Evolutionary conservation across 1,140 invertebrate genomes (phyloP).

Genomic region (Monomorium pharaonis): DNA sequence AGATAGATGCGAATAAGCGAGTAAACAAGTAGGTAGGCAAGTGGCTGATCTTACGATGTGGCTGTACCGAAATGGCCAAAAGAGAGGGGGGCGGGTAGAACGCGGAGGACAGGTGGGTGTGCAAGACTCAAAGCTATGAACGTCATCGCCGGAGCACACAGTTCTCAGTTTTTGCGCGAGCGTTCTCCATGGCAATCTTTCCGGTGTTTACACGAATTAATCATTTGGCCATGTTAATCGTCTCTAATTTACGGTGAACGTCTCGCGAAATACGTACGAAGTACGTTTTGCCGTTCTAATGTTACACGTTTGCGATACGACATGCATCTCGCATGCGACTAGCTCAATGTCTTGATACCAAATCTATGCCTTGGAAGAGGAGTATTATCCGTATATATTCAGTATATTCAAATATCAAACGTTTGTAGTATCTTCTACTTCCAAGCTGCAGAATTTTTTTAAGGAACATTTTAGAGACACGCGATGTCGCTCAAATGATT

Average conservation of each 20-base stretch:
- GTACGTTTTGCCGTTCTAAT: neutral
- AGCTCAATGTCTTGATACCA: slow-evolving; percentile 17
- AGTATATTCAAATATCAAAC: slow-evolving; percentile 21
- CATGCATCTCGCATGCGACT: neutral
- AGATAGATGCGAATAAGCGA: slow-evolving; percentile 43
- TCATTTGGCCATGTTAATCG: neutral
- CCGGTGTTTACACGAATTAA: neutral
- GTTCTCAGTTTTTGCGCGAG: neutral
- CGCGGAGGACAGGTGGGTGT: neutral
- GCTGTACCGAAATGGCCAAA: neutral
- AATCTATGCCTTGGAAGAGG: slow-evolving; percentile 16
- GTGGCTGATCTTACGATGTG: neutral
- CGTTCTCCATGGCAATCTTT: neutral
- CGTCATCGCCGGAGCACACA: neutral
- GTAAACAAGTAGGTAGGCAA: slow-evolving; percentile 45
- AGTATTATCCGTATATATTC: no score
- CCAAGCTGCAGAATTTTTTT: slow-evolving; percentile 17
- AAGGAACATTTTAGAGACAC: neutral
- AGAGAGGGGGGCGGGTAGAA: neutral
- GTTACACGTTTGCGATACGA: no score
- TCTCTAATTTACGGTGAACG: neutral
- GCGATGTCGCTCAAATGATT: slow-evolving; percentile 15
- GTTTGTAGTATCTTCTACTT: slow-evolving; percentile 7
- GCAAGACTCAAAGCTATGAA: slow-evolving; percentile 33
- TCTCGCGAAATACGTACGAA: neutral